A percentile compares a stretch with the other conserved stretches of the same genome.
These are phyloP conservation scores for Venturia canescens DNA, from an alignment of 1,140 invertebrate species.

Conservation along the genomic window DNA sequence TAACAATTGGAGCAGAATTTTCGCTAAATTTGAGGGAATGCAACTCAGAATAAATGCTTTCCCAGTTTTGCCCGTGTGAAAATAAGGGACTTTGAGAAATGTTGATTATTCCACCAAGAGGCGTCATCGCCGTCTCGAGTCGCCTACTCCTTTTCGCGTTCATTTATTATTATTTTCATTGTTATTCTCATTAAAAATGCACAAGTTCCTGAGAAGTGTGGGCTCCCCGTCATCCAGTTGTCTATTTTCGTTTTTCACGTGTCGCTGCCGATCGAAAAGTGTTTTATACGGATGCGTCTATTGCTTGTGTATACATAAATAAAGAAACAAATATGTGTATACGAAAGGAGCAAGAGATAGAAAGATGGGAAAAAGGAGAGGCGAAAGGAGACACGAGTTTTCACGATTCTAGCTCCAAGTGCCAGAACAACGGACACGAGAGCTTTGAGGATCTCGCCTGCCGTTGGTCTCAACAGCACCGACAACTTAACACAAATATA, in stretches of 20 bases:
- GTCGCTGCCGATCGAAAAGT: conserved; percentile 11
- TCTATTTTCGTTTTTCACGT: conserved; percentile 28
- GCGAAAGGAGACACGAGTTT: conserved; percentile 64
- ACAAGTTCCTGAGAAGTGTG: background rate
- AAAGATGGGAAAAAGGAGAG: conserved; percentile 57
- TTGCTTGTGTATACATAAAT: background rate
- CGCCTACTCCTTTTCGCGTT: conserved; percentile 56
- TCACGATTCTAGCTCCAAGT: conserved; percentile 26
- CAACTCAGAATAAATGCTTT: background rate
- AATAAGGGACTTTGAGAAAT: background rate
- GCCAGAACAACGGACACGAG: conserved; percentile 15
- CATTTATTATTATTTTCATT: conserved; percentile 64
- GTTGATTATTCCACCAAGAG: conserved; percentile 52
- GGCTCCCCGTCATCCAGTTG: conserved; percentile 15
- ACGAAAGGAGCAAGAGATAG: background rate
- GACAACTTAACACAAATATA: conserved; percentile 18
- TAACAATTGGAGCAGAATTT: no score
- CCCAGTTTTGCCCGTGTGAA: background rate
- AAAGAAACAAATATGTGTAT: background rate
- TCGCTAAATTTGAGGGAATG: no score
- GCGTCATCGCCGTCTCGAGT: conserved; percentile 71
- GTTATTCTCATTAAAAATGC: conserved; percentile 5
- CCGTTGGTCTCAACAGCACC: conserved; percentile 28
- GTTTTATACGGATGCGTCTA: conserved; percentile 7
- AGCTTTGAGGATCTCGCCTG: conserved; percentile 10